These are phyloP conservation scores for Trichechus manatus DNA, from an alignment of 2,113 vertebrate species.

Conservation along the genomic window DNA sequence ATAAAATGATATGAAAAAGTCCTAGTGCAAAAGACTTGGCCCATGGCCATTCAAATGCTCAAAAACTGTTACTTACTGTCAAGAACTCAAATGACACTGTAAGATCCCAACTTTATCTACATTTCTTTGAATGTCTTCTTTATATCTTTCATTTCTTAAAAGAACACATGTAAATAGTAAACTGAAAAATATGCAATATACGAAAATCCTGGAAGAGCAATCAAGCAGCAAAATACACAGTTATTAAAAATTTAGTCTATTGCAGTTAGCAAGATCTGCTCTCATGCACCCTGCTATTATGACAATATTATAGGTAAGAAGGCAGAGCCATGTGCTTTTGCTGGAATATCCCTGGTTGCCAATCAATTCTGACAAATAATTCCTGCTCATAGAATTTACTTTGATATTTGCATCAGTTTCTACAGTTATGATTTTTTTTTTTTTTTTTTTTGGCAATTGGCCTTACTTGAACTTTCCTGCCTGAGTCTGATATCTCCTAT, in stretches of 20 bases:
- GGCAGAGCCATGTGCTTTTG: not conserved
- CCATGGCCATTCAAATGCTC: not conserved
- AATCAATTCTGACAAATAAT: not conserved
- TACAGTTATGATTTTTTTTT: not conserved
- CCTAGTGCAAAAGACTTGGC: not conserved
- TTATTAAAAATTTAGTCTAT: not conserved
- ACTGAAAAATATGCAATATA: not conserved
- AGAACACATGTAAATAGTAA: conserved; percentile 13
- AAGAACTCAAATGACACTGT: conserved; percentile 44
- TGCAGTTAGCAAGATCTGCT: not conserved
- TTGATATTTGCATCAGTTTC: not conserved
- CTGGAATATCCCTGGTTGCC: not conserved
- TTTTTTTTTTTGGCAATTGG: not conserved
- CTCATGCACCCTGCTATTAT: not conserved
- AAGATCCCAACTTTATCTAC: not conserved
- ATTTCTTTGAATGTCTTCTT: not conserved
- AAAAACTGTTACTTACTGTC: not conserved
- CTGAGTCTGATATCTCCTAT: not conserved
- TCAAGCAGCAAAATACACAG: conserved; percentile 5
- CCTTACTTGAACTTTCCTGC: not conserved
- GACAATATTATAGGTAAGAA: not conserved
- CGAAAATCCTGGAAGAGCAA: not conserved
- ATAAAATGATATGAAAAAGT: not conserved
- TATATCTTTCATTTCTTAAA: not conserved
- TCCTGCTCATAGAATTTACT: conserved; percentile 41